These are phyloP conservation scores for Drosophila acutilabella DNA, from an alignment of 2,888 invertebrate genomes.

Conservation along the genomic window DNA sequence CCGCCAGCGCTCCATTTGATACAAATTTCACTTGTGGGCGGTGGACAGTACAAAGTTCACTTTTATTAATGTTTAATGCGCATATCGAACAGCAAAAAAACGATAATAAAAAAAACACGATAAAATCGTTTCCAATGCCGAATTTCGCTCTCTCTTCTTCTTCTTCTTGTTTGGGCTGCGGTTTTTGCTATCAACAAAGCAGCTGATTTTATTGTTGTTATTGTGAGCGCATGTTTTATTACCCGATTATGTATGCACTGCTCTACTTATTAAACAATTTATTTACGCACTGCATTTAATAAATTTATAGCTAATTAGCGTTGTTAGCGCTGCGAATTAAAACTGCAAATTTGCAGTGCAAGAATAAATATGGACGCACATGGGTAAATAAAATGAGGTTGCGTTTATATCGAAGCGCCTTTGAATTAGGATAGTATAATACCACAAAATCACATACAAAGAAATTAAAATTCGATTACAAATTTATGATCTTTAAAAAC, in stretches of 20 bases:
- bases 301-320: constrained; percentile 30
- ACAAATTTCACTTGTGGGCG: constrained; percentile 37
- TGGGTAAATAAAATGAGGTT: constrained; percentile 15
- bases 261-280: constrained; percentile 14
- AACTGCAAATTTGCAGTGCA: constrained; percentile 29
- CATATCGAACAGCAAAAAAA: constrained; percentile 35
- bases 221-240: constrained; percentile 18
- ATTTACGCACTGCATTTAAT: constrained; percentile 13
- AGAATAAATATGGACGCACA: constrained; percentile 12
- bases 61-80: constrained; percentile 22
- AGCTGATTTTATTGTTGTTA: constrained; percentile 36
- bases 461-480: neutral
- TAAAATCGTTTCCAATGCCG: neutral
- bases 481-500: neutral
- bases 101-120: constrained; percentile 1
- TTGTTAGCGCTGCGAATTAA: constrained; percentile 36
- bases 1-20: constrained; percentile 88
- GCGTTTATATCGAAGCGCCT: too few species aligned
- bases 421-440: too few species aligned
- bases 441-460: neutral
- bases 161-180: constrained; percentile 4
- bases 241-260: neutral
- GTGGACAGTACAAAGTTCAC: constrained; percentile 46
- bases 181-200: constrained; percentile 38
- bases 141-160: constrained; percentile 1